Evolutionary conservation across 2,888 invertebrate species (phyloP), one percentile per base, ranked within the genome.

Genomic region (Charanyca ferruginea): DNA sequence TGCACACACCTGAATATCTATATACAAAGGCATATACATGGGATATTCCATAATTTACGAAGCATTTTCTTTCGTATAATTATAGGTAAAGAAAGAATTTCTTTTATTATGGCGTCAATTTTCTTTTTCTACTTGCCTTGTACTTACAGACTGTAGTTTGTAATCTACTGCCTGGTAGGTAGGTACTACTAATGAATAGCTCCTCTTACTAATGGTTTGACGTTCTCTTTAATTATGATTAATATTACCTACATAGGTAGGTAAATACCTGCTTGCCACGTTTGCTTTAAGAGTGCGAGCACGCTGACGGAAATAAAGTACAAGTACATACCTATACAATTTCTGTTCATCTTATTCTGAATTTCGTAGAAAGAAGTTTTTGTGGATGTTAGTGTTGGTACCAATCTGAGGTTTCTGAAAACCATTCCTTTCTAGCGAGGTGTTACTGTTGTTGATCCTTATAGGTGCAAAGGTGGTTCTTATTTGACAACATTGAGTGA

Each of bases 1-100:
- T 74, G 73, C 65, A 68, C 20, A 84, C 89, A 90, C 85, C 87
- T 89, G 89, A 88, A 78, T 64, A 78, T 58, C 68, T 78, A 79
- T 65, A 79, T 8, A 32, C 32, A 8, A 32, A n/a, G 16, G 3
- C 52, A 59, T 35, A 38, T 53, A 42, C 11, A 13, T 7, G 16
- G 18, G 16, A 54, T 48, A 49, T 41, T 48, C 38, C 11, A 70
- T 69, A 32, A 70, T 53, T 62, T 45, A 45, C 38, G 11, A 13
- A 20, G 22, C 22, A 42, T 28, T 70, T 53, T 8, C 44, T 25
- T 41, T 32, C 13, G 18, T 22, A 20, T 63, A 62, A 62, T 57
- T 42, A 32, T 20, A n/a, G n/a, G n/a, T n/a, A 55, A 61, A 47
- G 63, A 35, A 53, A 32, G 9, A 61, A 13, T 2, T 32, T 59